Evolutionary conservation across 1,140 invertebrate genomes (phyloP).

Genomic region (Halesus radiatus): DNA sequence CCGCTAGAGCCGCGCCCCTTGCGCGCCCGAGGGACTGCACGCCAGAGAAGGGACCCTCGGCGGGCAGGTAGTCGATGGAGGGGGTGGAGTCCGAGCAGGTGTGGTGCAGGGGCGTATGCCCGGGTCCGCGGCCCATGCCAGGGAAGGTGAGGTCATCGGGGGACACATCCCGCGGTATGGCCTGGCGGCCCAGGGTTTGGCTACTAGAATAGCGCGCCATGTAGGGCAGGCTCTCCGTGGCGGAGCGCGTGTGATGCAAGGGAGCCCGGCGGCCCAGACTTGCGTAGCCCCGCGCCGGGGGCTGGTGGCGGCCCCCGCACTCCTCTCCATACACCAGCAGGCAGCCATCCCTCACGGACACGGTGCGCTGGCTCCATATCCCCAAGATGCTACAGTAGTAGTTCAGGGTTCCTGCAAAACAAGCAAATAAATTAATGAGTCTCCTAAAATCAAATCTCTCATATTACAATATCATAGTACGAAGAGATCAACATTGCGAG

Average conservation of each 20-base stretch:
- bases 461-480: no score
- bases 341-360: constrained; percentile 58
- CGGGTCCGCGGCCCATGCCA: constrained; percentile 58
- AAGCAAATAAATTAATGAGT: constrained; percentile 37
- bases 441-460: no score
- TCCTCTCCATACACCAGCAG: constrained; percentile 58
- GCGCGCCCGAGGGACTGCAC: constrained; percentile 33
- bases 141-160: constrained; percentile 59
- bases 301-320: constrained; percentile 18
- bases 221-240: constrained; percentile 1
- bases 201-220: constrained; percentile 31
- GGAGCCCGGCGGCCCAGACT: constrained; percentile 49
- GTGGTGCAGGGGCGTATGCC: constrained; percentile 17
- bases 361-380: constrained; percentile 54
- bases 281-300: constrained; percentile 48
- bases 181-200: constrained; percentile 38
- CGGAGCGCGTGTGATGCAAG: constrained; percentile 16
- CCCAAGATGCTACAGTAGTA: constrained; percentile 55
- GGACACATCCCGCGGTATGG: neutral
- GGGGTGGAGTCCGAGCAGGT: constrained; percentile 14
- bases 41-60: neutral
- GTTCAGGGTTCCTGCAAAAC: constrained; percentile 68
- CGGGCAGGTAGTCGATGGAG: neutral
- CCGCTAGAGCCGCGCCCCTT: neutral
- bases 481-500: no score